Evolutionary conservation across 2,113 vertebrate species (phyloP).

Genomic region (Heterocephalus glaber): DNA sequence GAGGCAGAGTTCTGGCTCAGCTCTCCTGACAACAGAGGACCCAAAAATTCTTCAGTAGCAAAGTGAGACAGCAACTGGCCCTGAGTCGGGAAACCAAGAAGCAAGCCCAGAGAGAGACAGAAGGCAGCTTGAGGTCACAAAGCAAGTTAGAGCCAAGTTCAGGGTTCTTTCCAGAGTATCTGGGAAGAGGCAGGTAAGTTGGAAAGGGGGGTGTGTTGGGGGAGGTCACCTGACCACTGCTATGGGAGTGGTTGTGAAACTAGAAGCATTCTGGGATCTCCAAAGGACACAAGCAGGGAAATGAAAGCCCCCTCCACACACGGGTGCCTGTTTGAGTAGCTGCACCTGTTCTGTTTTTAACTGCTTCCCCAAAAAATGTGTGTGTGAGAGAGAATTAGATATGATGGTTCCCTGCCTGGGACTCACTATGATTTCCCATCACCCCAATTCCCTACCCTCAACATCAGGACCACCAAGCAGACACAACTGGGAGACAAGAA

Average conservation of each 20-base stretch:
- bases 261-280: not conserved
- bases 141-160: not conserved
- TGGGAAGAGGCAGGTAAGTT: not conserved
- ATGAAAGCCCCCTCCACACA: not conserved
- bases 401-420: not conserved
- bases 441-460: not conserved
- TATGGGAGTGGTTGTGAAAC: not conserved
- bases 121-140: conserved; percentile 6
- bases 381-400: not conserved
- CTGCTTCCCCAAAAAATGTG: not conserved
- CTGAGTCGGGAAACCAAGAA: not conserved
- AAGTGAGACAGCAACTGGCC: not conserved
- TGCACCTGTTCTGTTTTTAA: conserved; percentile 33
- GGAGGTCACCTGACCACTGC: not conserved
- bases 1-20: not conserved
- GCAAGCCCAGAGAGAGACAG: conserved; percentile 13
- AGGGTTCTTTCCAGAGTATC: not conserved
- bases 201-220: not conserved
- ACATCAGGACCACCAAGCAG: not conserved
- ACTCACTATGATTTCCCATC: not conserved
- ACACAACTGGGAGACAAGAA: not conserved
- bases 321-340: not conserved
- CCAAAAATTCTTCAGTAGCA: not conserved
- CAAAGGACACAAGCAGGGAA: not conserved
- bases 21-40: not conserved